Evolutionary conservation across 2,888 invertebrate species (phyloP).

Genomic region (Mantis religiosa): DNA sequence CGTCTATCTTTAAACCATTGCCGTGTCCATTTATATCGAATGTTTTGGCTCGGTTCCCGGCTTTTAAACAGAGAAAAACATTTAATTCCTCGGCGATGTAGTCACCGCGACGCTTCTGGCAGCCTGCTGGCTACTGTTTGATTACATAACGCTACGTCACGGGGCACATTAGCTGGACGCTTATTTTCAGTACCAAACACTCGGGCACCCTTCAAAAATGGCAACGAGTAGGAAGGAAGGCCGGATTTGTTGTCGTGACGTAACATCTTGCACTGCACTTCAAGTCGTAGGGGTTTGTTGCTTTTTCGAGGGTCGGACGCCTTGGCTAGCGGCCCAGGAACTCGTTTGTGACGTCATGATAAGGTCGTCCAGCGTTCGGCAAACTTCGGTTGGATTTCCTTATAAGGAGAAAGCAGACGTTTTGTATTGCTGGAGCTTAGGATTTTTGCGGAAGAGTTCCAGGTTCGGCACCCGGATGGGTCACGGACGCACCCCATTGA

Average conservation of each 20-base stretch:
- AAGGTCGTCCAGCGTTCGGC: constrained; percentile 33
- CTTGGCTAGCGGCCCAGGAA: background rate
- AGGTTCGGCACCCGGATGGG: background rate
- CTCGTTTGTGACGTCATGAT: constrained; percentile 17
- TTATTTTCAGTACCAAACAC: constrained; percentile 22
- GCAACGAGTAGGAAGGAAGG: background rate
- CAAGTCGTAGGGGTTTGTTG: background rate
- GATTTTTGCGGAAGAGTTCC: background rate
- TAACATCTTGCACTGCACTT: background rate
- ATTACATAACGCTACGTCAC: constrained; percentile 30
- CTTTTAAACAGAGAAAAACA: background rate
- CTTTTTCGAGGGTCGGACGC: background rate
- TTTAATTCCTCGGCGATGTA: constrained; percentile 22
- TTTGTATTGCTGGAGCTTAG: background rate
- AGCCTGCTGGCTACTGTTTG: background rate
- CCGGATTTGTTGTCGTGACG: background rate
- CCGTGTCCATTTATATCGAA: constrained; percentile 3
- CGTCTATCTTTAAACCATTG: background rate
- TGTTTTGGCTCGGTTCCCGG: constrained; percentile 1
- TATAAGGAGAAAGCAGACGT: constrained; percentile 33
- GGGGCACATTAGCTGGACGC: constrained; percentile 9
- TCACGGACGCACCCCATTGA: background rate
- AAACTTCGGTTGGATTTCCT: constrained; percentile 37
- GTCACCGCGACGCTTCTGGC: constrained; percentile 14
- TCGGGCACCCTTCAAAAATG: constrained; percentile 14